Evolutionary conservation across 2,797 vertebrate species (phyloP), one percentile per base, ranked within the genome.

Genomic region (Gadopsis marmoratus): DNA sequence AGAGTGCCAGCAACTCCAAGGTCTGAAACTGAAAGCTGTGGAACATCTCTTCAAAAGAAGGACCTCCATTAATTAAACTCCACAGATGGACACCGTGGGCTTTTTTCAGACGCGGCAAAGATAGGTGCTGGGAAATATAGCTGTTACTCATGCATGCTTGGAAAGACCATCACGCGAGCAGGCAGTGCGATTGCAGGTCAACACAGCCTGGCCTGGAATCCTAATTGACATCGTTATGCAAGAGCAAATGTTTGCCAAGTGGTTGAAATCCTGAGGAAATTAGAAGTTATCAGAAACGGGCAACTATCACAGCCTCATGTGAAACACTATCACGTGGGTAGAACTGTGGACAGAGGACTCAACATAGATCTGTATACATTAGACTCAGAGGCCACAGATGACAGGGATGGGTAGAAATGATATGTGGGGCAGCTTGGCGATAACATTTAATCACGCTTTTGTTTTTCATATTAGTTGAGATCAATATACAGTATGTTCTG

Each of bases 41-140:
- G 72, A 88, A 81, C 51, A 78, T 74, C 63, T 71, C 89, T 84
- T 84, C 74, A 86, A 87, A 88, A 45, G 35, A 73, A 55, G 55
- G 64, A 69, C 81, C 74, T 74, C 67, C 80, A 45, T 85, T 89
- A 90, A 91, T 91, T 89, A 88, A 89, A 86, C 61, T 50, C 63
- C 33, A 71, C 88, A 89, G 85, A 91, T 76, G 86, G 87, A 90
- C 86, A 85, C 55, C 68, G 76, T 85, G 87, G 90, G 82, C 70
- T 61, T 48, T 65, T 65, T 85, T 82, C 89, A 88, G 62, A 74
- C 31, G 17, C 43, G 33, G 61, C 58, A 19, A 61, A 74, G 47
- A 74, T 59, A 79, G 68, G 53, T 59, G 58, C 23, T 21, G 41
- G 60, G 55, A 87, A 66, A 53, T 74, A 78, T 60, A 51, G 71